Base-by-base conservation (phyloP, 92 coral and sea anemone genomes). In the Parazoanthus swiftii region DNA sequence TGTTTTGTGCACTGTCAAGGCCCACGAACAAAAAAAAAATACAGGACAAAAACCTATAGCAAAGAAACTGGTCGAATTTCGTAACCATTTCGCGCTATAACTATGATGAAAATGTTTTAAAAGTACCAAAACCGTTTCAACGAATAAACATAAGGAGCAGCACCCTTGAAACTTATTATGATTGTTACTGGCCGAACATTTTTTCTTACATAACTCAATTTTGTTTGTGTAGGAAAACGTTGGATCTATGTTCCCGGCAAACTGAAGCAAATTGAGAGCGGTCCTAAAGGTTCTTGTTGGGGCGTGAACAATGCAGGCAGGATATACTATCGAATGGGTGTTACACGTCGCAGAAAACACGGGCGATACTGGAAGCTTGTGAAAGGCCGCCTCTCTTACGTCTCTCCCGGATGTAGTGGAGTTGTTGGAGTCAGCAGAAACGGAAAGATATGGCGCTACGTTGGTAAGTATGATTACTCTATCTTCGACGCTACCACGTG, bases 251-350 rank as follows among this genome's bases (percentile, higher is more conserved):
- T 84, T 9, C 79, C 78, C 15, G 87, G 87, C 1, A 48, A 67
- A 71, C 79, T 84, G 23, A 48, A 48, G 43, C 65, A 84, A 23
- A 72, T 84, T 43, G 78, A 84, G 43, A 84, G 87, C 66, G 87
- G 87, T 10, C 87, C 87, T 5, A 70, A 72, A 37, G 87, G 87
- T 23, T 72, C 78, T 14, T 70, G 78, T 48, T 71, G 78, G 87
- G 87, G 87, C n/a, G 87, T 84, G 44, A 84, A 48, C 42, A 84
- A 48, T 3, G 67, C 66, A 43, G 78, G 79, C 11, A 16, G 1
- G 63, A 74, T 84, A 48, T 84, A 84, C 65, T 84, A 84, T 38
- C 78, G 87, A 29, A 35, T 18, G 67, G 87, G 87, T 4, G 87
- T 84, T 29, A 71, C 79, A 2, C 66, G 79, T 8, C 8, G 26